Conservation (phyloP, 2,888 invertebrate genomes). For the Xestia xanthographa region DNA sequence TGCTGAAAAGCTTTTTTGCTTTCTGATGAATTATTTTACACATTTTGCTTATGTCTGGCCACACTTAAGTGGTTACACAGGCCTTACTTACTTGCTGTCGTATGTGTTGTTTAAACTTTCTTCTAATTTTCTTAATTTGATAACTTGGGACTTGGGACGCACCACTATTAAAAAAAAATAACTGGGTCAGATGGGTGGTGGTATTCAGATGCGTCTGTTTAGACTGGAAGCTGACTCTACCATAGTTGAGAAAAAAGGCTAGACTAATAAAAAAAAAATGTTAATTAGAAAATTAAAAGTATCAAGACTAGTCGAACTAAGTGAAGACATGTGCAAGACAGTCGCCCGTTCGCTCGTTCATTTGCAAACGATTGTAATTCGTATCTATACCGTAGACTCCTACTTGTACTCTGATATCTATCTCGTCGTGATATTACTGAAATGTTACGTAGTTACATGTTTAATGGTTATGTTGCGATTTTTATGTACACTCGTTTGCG, state of each 20-base stretch:
- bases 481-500: slow-evolving; percentile 57
- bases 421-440: slow-evolving; percentile 57
- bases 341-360: slow-evolving; percentile 82
- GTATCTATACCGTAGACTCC: slow-evolving; percentile 63
- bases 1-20: not conserved
- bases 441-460: slow-evolving; percentile 61
- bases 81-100: not conserved
- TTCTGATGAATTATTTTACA: not conserved
- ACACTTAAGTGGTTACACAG: not conserved
- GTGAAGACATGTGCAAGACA: slow-evolving; percentile 85
- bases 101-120: too few species aligned
- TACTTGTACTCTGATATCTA: slow-evolving; percentile 40
- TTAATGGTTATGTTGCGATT: slow-evolving; percentile 53
- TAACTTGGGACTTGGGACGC: too few species aligned
- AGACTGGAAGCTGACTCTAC: too few species aligned
- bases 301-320: slow-evolving; percentile 71
- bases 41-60: not conserved
- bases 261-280: too few species aligned
- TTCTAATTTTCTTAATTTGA: too few species aligned
- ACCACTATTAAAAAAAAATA: not conserved
- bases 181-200: too few species aligned
- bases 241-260: too few species aligned
- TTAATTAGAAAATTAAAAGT: slow-evolving; percentile 63
- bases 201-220: too few species aligned
- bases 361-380: slow-evolving; percentile 87